These are phyloP conservation scores for Clarias fuscus DNA, from an alignment of 2,797 vertebrate species.

Conservation along the genomic window DNA sequence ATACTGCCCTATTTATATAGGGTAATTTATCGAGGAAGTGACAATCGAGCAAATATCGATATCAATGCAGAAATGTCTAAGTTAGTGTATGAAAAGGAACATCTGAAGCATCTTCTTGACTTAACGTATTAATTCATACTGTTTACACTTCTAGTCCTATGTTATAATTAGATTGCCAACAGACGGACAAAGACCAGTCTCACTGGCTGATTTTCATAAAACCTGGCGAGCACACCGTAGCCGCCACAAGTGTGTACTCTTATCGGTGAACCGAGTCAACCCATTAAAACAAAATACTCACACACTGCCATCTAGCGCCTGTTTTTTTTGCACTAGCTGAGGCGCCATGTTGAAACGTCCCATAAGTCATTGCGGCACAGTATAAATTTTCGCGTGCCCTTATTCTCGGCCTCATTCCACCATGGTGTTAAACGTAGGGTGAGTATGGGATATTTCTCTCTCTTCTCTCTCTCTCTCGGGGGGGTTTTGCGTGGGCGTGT, in stretches of 20 bases:
- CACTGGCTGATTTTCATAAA: not conserved
- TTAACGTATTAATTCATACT: not conserved
- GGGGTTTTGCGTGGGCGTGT: no score
- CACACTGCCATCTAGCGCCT: not conserved
- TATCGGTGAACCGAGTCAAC: no score
- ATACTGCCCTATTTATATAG: not conserved
- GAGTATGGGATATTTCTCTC: rapidly evolving
- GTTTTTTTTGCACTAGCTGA: not conserved
- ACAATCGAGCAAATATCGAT: not conserved
- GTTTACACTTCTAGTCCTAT: not conserved
- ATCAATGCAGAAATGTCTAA: no score
- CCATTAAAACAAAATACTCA: not conserved
- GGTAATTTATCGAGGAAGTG: not conserved
- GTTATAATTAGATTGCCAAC: not conserved
- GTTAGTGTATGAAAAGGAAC: not conserved
- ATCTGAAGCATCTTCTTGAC: not conserved
- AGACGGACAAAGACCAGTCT: not conserved
- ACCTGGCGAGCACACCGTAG: not conserved
- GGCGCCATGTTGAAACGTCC: conserved; percentile 42
- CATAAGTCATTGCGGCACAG: conserved; percentile 54
- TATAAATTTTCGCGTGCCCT: conserved; percentile 36
- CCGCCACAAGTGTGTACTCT: not conserved
- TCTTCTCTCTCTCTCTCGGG: not conserved
- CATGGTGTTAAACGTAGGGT: rapidly evolving
- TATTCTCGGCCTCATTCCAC: conserved; percentile 33